Evolutionary conservation across 2,888 invertebrate genomes (phyloP).

Genomic region (Idaea dimidiata): DNA sequence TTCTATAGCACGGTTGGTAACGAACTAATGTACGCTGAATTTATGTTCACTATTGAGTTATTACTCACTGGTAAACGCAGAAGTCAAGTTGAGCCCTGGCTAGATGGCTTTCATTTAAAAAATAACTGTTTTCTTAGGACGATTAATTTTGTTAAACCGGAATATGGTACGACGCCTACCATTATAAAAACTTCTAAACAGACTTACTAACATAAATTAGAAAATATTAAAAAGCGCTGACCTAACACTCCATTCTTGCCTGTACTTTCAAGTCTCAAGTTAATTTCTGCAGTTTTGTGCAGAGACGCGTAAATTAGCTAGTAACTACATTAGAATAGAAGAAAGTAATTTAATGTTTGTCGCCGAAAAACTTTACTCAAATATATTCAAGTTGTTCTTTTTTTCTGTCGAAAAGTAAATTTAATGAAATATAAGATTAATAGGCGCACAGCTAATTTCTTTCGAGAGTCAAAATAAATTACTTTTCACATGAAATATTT

Average conservation of each 20-base stretch:
- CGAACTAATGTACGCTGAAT: conserved; percentile 67
- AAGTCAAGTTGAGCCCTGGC: conserved; percentile 34
- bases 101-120: background rate
- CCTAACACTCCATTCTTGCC: background rate
- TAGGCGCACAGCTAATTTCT: conserved; percentile 30
- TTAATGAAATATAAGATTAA: conserved; percentile 29
- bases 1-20: conserved; percentile 62
- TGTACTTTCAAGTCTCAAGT: background rate
- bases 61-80: conserved; percentile 34
- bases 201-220: too few relatives aligned
- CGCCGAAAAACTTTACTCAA: conserved; percentile 30
- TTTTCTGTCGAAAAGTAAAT: conserved; percentile 28
- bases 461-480: conserved; percentile 30
- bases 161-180: too few relatives aligned
- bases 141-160: too few relatives aligned
- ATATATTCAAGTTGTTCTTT: conserved; percentile 27
- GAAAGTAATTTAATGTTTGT: conserved; percentile 26
- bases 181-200: too few relatives aligned
- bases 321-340: conserved; percentile 37
- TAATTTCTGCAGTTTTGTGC: background rate
- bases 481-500: conserved; percentile 21
- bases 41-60: conserved; percentile 73
- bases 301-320: conserved; percentile 58
- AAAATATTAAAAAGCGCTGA: background rate
- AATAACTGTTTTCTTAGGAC: background rate